A percentile compares a stretch with the other conserved stretches of the same genome.
Evolutionary conservation across 2,113 vertebrate genomes (phyloP).

Genomic region (Epinephelus cyanopodus): DNA sequence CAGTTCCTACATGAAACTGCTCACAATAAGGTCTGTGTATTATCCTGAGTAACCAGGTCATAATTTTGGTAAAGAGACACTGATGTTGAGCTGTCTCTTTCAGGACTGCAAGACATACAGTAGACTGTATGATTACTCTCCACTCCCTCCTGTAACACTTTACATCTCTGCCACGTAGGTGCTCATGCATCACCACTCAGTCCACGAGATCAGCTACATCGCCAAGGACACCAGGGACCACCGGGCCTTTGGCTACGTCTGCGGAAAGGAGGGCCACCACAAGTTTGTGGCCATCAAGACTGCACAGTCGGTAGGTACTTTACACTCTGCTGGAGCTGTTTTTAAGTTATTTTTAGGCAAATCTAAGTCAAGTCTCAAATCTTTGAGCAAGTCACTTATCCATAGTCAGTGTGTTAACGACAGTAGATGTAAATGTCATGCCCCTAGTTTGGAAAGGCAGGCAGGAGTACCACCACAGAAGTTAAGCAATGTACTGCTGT

Average conservation of each 20-base stretch:
- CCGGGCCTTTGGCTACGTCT: conserved; percentile 96
- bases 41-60: no score
- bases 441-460: no score
- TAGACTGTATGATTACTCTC: not conserved
- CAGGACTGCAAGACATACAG: not conserved
- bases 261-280: conserved; percentile 96
- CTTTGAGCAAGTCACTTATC: no score
- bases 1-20: no score
- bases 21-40: no score
- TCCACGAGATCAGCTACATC: conserved; percentile 98
- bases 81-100: no score
- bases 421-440: no score
- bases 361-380: not conserved
- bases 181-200: conserved; percentile 95
- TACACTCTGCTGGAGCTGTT: not conserved
- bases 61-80: no score
- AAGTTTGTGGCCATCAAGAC: conserved; percentile 99
- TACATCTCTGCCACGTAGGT: conserved; percentile 81
- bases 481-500: no score
- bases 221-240: conserved; percentile 98
- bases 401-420: no score
- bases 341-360: not conserved
- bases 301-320: conserved; percentile 90
- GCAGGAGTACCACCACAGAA: no score
- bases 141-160: not conserved